Conservation (phyloP, 2,113 vertebrate species). For the Columba janthina region DNA sequence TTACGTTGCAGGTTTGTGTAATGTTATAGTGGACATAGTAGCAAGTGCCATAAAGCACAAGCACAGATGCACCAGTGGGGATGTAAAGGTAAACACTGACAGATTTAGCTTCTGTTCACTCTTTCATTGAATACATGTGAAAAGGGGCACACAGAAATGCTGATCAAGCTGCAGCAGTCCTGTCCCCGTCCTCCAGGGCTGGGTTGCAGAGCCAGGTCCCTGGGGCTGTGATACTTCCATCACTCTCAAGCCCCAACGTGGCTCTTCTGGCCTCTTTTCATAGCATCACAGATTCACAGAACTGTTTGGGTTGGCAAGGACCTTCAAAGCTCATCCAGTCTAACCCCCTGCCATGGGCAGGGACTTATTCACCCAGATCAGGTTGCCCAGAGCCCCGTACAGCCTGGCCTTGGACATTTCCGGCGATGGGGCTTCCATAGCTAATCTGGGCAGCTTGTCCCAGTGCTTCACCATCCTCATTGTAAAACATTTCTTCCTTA, state of each 20-base stretch:
- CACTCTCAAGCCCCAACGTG: not conserved
- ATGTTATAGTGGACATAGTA: rapidly evolving
- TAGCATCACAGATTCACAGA: not conserved
- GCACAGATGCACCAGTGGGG: not conserved
- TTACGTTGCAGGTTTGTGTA: rapidly evolving
- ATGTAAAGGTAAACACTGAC: rapidly evolving
- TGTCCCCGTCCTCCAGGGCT: not conserved
- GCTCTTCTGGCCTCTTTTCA: not conserved
- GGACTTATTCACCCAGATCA: too few species aligned
- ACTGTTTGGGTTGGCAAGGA: not conserved
- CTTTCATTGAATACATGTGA: not conserved
- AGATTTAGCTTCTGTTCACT: not conserved
- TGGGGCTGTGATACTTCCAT: not conserved
- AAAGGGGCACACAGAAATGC: not conserved
- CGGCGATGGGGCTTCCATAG: too few species aligned
- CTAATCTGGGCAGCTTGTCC: too few species aligned
- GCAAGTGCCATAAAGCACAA: not conserved
- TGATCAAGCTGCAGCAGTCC: not conserved
- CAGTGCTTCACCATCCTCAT: too few species aligned
- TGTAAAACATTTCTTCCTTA: too few species aligned
- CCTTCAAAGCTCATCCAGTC: too few species aligned
- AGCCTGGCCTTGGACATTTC: too few species aligned
- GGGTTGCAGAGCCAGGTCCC: not conserved
- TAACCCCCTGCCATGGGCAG: too few species aligned
- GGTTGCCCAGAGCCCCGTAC: too few species aligned